Base-by-base conservation (phyloP, 2,113 vertebrate genomes). In the Colossoma macropomum region DNA sequence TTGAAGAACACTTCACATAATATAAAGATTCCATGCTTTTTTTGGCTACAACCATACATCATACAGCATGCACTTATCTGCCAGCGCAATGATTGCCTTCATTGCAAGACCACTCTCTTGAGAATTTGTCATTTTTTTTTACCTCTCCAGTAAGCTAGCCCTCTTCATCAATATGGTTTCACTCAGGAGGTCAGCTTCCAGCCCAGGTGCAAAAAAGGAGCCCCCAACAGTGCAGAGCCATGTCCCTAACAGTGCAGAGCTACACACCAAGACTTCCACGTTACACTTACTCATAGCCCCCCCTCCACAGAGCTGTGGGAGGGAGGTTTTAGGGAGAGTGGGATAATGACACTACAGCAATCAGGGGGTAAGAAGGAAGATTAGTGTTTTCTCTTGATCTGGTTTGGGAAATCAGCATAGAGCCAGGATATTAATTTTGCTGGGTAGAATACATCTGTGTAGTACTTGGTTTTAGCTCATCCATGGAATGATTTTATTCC, bases 281-380 rank as follows among this genome's bases (percentile, higher is more conserved):
- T 87, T 82, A 81, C 79, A 63, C 82, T 81, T 38, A 34, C 82
- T 74, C 73, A 38, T 82, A 1, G 28, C 4, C 1, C 21, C 30
- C 50, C 50, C 84, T 52, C 81, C 52, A 75, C 7, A 38, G 73
- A 83, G 74, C 75, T 48, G 52, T 75, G 75, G 60, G 56, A 78
- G 54, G 75, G 56, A 77, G 62, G 54, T 25, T 78, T 34, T 76
- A 45, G 50, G 54, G 63, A 38, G 30, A 30, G 62, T 56, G 4
- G 66, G 17, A 45, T 73, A 63, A 45, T 75, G 45, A 68, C 32
- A 56, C 72, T 32, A 34, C 27, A 17, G 23, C 59, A 23, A 32
- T 75, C 10, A 81, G 68, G 75, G 62, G 16, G 15, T 38, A 25
- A 65, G 60, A 84, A 84, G 59, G 32, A 65, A 69, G 59, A 54